These are phyloP conservation scores for Heliconius sara DNA, from an alignment of 2,888 invertebrate genomes.

Conservation along the genomic window DNA sequence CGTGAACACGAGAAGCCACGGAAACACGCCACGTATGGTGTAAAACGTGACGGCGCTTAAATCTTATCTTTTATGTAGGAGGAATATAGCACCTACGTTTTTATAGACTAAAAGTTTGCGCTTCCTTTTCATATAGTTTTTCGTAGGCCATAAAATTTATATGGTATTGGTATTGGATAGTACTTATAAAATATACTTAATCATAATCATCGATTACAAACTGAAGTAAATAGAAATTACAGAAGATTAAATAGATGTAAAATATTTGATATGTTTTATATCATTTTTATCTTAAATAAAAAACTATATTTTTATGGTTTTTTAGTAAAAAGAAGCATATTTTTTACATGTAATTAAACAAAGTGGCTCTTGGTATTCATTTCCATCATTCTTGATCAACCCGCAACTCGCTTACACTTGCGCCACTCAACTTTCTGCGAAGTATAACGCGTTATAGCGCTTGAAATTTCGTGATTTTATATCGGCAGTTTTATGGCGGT, in stretches of 20 bases:
- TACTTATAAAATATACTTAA: no score
- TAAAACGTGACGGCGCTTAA: conserved; percentile 46
- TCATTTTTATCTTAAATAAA: no score
- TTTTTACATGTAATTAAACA: background rate
- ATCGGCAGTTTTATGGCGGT: conserved; percentile 54
- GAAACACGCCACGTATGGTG: conserved; percentile 55
- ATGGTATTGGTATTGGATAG: no score
- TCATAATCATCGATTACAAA: no score
- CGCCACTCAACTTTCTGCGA: conserved; percentile 50
- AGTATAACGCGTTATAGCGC: conserved; percentile 49
- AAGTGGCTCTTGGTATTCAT: background rate
- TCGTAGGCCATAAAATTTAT: no score
- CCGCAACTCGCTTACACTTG: conserved; percentile 37
- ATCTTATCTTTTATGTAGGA: conserved; percentile 1
- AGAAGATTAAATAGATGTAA: no score
- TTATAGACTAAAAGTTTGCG: background rate
- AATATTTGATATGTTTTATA: no score
- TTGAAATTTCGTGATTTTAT: conserved; percentile 56
- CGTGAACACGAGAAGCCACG: conserved; percentile 58
- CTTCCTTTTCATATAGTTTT: background rate
- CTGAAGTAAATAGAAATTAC: no score
- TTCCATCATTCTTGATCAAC: background rate
- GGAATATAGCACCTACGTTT: background rate
- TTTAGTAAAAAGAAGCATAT: background rate
- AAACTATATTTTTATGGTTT: background rate